Evolutionary conservation across 2,888 invertebrate genomes (phyloP).

Genomic region (Erebia aethiops): DNA sequence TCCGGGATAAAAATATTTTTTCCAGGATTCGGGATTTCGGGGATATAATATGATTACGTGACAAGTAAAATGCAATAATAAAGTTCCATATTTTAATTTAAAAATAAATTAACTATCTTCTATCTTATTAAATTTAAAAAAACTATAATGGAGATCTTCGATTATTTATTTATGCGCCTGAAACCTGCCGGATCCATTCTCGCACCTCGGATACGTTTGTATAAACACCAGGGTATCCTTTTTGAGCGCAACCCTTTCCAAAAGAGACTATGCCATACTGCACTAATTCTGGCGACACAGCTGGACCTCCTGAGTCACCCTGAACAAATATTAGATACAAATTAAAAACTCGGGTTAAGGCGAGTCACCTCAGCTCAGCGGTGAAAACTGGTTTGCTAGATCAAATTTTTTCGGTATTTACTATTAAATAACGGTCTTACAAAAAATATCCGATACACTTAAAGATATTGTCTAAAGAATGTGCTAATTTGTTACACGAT

Average conservation of each 20-base stretch:
- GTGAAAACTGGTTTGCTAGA: too few species aligned
- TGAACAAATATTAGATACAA: conserved; percentile 8
- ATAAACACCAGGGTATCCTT: conserved; percentile 50
- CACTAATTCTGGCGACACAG: conserved; percentile 37
- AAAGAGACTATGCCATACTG: conserved; percentile 49
- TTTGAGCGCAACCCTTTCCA: conserved; percentile 51
- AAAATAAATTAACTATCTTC: not conserved
- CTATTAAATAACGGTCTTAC: too few species aligned
- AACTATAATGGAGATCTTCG: conserved; percentile 20
- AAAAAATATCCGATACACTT: too few species aligned
- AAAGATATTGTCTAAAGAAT: too few species aligned
- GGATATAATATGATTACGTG: too few species aligned
- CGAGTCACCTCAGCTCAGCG: too few species aligned
- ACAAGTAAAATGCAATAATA: not conserved
- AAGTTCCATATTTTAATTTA: not conserved
- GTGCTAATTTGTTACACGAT: too few species aligned
- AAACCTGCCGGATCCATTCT: conserved; percentile 18
- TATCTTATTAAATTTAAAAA: not conserved
- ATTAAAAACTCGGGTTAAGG: not conserved
- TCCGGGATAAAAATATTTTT: too few species aligned
- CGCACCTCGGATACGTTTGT: conserved; percentile 45
- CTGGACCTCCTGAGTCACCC: conserved; percentile 50
- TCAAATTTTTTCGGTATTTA: too few species aligned
- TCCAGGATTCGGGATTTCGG: too few species aligned
- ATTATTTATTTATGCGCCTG: conserved; percentile 23